These are phyloP conservation scores for Ephestia elutella DNA, from an alignment of 1,140 invertebrate species.

Conservation along the genomic window DNA sequence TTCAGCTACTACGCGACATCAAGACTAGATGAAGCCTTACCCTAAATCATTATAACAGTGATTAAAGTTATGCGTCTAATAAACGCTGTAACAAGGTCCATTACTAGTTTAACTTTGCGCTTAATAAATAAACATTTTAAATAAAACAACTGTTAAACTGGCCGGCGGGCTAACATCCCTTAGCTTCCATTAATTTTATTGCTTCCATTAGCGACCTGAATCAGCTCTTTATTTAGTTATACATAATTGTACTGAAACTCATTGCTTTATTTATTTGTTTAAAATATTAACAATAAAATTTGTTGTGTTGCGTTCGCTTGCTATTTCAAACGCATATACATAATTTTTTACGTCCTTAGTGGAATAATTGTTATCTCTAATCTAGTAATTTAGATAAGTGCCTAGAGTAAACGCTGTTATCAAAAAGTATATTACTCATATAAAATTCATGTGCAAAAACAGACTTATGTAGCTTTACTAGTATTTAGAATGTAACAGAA, in stretches of 20 bases:
- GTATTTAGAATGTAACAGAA: no score
- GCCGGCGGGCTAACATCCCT: conserved; percentile 3
- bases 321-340: no score
- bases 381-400: background rate
- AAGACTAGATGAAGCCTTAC: no score
- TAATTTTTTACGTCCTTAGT: background rate
- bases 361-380: background rate
- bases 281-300: no score
- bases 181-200: conserved; percentile 15
- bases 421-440: background rate
- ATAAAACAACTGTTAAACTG: conserved; percentile 3
- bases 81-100: background rate
- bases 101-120: background rate
- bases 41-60: no score
- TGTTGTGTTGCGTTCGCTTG: no score
- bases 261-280: no score
- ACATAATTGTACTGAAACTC: background rate
- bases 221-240: conserved; percentile 26
- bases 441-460: no score
- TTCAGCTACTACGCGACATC: no score
- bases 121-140: background rate
- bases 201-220: conserved; percentile 10
- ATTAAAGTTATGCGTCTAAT: background rate
- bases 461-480: background rate
- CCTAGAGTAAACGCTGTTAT: background rate